Evolutionary conservation across 2,797 vertebrate species (phyloP).

Genomic region (Aulostomus chinensis): DNA sequence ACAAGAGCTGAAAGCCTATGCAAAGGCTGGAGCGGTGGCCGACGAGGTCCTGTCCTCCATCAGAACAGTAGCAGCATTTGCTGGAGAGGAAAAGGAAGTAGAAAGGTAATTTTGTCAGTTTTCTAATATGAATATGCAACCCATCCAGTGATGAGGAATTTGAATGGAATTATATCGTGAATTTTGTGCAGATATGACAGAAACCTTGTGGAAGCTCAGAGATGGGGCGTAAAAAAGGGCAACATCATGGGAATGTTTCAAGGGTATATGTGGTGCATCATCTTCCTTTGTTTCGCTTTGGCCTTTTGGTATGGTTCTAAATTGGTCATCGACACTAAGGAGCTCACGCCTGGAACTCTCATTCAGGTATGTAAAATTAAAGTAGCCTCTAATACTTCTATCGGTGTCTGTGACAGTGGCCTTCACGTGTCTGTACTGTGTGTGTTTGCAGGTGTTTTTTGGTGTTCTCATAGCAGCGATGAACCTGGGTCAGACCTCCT

Average conservation of each 20-base stretch:
- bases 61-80: constrained; percentile 84
- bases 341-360: constrained; percentile 80
- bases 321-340: constrained; percentile 81
- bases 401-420: background rate
- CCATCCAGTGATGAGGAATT: too few relatives aligned
- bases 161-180: background rate
- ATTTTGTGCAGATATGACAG: constrained; percentile 77
- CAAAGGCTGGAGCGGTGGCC: constrained; percentile 83
- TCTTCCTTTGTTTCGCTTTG: constrained; percentile 82
- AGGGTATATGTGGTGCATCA: constrained; percentile 83
- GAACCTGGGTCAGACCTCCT: constrained; percentile 81
- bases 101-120: constrained; percentile 65
- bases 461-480: constrained; percentile 83
- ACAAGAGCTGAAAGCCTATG: constrained; percentile 78
- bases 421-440: background rate
- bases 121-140: background rate
- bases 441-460: constrained; percentile 80
- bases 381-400: background rate
- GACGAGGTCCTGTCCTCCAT: constrained; percentile 84
- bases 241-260: constrained; percentile 78
- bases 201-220: constrained; percentile 79
- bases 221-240: constrained; percentile 83
- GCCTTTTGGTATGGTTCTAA: constrained; percentile 86
- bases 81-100: constrained; percentile 80
- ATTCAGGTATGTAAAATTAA: constrained; percentile 73